Evolutionary conservation across 2,113 vertebrate species (phyloP).

Genomic region (Porphyrio hochstetteri): DNA sequence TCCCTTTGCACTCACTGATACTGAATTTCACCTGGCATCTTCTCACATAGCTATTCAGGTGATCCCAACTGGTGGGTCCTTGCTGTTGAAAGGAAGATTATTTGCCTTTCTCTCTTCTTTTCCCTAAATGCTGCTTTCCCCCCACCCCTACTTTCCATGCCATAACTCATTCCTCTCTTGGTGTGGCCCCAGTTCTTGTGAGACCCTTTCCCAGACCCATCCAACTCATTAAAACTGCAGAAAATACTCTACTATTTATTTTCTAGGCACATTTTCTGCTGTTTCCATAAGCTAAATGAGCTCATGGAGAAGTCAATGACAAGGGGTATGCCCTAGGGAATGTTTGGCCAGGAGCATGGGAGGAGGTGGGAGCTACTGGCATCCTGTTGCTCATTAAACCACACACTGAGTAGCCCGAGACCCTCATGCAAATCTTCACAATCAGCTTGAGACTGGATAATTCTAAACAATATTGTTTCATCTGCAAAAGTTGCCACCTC

Average conservation of each 20-base stretch:
- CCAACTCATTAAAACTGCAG: not conserved
- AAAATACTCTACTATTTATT: not conserved
- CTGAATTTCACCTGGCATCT: not conserved
- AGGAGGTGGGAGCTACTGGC: not conserved
- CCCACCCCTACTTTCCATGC: not conserved
- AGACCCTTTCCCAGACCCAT: not conserved
- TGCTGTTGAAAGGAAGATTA: not conserved
- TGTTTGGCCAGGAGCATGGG: not conserved
- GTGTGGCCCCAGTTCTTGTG: not conserved
- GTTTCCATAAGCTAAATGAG: not conserved
- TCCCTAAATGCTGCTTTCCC: not conserved
- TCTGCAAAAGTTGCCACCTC: slow-evolving; percentile 14
- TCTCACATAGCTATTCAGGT: not conserved
- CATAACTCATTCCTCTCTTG: not conserved
- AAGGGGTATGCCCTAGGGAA: not conserved
- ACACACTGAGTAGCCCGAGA: not conserved
- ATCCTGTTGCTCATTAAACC: not conserved
- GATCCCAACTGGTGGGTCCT: not conserved
- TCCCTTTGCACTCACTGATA: not conserved
- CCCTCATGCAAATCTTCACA: not conserved
- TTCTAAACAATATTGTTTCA: not conserved
- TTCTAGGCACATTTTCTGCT: not conserved
- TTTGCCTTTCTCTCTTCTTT: not conserved
- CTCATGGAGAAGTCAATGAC: not conserved
- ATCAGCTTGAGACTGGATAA: not conserved